Conservation (phyloP, 2,888 invertebrate species). For the Lutraria lutraria region DNA sequence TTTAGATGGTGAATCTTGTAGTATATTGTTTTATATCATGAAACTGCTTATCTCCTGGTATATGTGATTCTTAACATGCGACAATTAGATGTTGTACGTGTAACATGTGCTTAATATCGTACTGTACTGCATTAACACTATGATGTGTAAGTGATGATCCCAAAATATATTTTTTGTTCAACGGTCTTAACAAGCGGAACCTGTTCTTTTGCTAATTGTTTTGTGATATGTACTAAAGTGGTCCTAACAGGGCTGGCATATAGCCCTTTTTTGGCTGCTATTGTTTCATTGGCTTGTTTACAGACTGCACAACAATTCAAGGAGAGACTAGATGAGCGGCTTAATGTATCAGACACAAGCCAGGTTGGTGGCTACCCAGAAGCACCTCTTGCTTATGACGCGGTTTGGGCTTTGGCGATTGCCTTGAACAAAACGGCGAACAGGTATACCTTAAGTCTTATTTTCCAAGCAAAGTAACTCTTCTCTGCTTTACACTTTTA, state of each 20-base stretch:
- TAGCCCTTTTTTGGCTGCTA: too few relatives aligned
- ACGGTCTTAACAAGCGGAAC: too few relatives aligned
- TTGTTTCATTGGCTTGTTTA: slow-evolving; percentile 35
- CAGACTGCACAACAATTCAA: slow-evolving; percentile 96
- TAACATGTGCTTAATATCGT: neutral
- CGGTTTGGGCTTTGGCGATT: slow-evolving; percentile 99
- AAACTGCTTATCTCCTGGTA: neutral
- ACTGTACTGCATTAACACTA: neutral
- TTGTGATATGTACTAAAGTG: too few relatives aligned
- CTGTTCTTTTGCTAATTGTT: too few relatives aligned
- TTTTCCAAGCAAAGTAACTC: too few relatives aligned
- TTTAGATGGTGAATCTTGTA: neutral
- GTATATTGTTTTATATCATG: neutral
- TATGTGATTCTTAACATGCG: neutral
- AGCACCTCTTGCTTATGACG: slow-evolving; percentile 99
- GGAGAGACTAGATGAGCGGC: slow-evolving; percentile 92
- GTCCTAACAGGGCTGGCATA: too few relatives aligned
- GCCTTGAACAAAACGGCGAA: slow-evolving; percentile 96
- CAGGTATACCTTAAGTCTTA: slow-evolving; percentile 70
- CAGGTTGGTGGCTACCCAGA: slow-evolving; percentile 92
- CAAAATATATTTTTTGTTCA: too few relatives aligned
- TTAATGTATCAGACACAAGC: slow-evolving; percentile 94
- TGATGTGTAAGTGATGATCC: too few relatives aligned
- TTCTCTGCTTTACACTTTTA: too few relatives aligned
- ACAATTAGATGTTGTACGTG: too few relatives aligned